Percentiles rank a stretch among this genome's conserved stretches.
Evolutionary conservation across 2,113 vertebrate genomes (phyloP).

Genomic region (Seriola quinqueradiata): DNA sequence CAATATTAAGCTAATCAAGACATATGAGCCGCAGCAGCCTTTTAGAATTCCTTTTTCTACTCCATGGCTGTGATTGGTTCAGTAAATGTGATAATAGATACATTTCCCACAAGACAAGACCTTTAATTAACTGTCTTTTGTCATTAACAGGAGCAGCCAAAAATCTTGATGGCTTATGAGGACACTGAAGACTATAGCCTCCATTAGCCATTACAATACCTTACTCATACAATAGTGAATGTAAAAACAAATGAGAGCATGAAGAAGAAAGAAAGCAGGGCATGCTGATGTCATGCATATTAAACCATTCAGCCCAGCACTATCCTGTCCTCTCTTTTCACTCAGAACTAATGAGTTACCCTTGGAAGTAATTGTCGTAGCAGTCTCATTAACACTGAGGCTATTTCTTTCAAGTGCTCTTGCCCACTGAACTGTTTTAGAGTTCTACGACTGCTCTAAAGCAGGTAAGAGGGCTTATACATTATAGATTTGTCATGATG

Average conservation of each 20-base stretch:
- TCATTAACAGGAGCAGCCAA: constrained; percentile 51
- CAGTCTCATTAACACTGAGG: constrained; percentile 71
- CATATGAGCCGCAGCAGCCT: constrained; percentile 26
- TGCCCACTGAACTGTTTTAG: constrained; percentile 50
- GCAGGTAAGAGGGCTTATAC: constrained; percentile 10
- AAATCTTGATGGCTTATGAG: constrained; percentile 44
- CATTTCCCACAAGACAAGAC: constrained; percentile 61
- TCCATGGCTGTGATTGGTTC: constrained; percentile 35
- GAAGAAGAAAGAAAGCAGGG: constrained; percentile 18
- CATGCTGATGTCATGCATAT: constrained; percentile 56
- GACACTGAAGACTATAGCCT: constrained; percentile 32
- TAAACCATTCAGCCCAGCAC: constrained; percentile 26
- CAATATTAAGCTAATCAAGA: constrained; percentile 52
- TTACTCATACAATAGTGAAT: neutral
- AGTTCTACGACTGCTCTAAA: constrained; percentile 6
- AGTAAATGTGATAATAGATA: constrained; percentile 50
- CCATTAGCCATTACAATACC: constrained; percentile 9
- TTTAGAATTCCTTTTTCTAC: constrained; percentile 8
- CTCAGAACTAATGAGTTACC: constrained; percentile 73
- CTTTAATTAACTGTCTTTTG: constrained; percentile 77
- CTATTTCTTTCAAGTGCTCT: constrained; percentile 62
- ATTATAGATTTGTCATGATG: constrained; percentile 1
- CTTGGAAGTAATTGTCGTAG: constrained; percentile 76
- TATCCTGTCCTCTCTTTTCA: constrained; percentile 47
- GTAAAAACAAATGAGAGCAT: constrained; percentile 30